These are phyloP conservation scores for Xyliphius kryptos DNA, from an alignment of 2,113 vertebrate species.

Conservation along the genomic window DNA sequence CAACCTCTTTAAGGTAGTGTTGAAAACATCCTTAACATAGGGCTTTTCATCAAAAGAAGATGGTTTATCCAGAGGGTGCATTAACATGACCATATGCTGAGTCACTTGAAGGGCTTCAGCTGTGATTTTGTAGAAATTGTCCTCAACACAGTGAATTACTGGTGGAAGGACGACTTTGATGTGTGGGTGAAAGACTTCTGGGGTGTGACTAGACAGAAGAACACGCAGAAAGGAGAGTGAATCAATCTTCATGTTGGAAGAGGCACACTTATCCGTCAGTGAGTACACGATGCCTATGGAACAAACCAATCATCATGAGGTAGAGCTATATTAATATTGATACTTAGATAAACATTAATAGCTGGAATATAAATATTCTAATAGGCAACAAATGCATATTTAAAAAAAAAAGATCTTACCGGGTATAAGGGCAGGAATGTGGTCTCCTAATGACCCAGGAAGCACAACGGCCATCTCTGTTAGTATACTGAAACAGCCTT, in stretches of 20 bases:
- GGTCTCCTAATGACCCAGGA: constrained; percentile 77
- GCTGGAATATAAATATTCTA: too few species aligned
- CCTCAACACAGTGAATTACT: constrained; percentile 74
- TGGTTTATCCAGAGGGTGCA: constrained; percentile 69
- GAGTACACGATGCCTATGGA: constrained; percentile 79
- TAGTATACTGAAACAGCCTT: constrained; percentile 84
- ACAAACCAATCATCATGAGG: too few species aligned
- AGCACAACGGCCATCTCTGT: constrained; percentile 75
- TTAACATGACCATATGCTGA: constrained; percentile 78
- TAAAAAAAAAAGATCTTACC: constrained; percentile 65
- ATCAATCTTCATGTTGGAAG: constrained; percentile 88
- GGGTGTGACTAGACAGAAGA: constrained; percentile 76
- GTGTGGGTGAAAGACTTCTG: constrained; percentile 78
- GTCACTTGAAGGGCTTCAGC: constrained; percentile 82
- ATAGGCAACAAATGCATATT: too few species aligned
- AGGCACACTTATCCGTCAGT: constrained; percentile 77
- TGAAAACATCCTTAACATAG: constrained; percentile 72
- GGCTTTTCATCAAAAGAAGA: constrained; percentile 68
- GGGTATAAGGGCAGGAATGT: constrained; percentile 76
- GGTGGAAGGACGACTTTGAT: constrained; percentile 74
- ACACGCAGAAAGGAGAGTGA: constrained; percentile 78
- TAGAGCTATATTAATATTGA: too few species aligned
- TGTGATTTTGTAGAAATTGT: constrained; percentile 86
- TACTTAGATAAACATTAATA: too few species aligned
- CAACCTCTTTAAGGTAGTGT: constrained; percentile 72